These are phyloP conservation scores for Eristalis pertinax DNA, from an alignment of 2,888 invertebrate genomes.

Conservation along the genomic window DNA sequence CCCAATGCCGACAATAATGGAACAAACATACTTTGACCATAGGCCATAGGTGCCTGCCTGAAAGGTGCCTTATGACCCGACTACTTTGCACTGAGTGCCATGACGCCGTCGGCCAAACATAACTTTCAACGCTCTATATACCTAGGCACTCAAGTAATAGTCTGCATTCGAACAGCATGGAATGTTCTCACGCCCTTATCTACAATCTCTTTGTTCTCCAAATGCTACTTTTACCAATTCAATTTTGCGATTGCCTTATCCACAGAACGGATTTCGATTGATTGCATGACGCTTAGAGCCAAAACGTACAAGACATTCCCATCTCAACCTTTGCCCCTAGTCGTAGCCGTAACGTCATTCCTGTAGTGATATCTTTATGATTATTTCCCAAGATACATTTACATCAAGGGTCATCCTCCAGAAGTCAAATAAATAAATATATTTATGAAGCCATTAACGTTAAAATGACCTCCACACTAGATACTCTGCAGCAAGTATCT, in stretches of 20 bases:
- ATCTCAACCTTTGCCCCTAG: neutral
- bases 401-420: slow-evolving; percentile 9
- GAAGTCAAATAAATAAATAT: slow-evolving; percentile 23
- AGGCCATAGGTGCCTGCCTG: too few species aligned
- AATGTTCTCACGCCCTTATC: too few species aligned
- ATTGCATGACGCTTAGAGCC: neutral
- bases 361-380: slow-evolving; percentile 16
- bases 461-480: neutral
- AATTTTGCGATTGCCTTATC: neutral
- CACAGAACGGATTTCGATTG: neutral
- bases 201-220: neutral
- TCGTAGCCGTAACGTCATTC: neutral
- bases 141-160: too few species aligned
- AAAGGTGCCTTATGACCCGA: too few species aligned
- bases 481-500: neutral
- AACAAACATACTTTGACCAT: too few species aligned
- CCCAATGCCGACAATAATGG: too few species aligned
- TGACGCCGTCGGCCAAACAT: too few species aligned
- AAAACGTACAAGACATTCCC: neutral
- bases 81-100: too few species aligned
- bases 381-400: slow-evolving; percentile 1
- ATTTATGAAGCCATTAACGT: slow-evolving; percentile 1
- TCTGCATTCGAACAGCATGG: too few species aligned
- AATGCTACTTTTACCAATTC: neutral
- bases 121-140: too few species aligned